Evolutionary conservation across 2,797 vertebrate species (phyloP).

Genomic region (Naso thynnoides): DNA sequence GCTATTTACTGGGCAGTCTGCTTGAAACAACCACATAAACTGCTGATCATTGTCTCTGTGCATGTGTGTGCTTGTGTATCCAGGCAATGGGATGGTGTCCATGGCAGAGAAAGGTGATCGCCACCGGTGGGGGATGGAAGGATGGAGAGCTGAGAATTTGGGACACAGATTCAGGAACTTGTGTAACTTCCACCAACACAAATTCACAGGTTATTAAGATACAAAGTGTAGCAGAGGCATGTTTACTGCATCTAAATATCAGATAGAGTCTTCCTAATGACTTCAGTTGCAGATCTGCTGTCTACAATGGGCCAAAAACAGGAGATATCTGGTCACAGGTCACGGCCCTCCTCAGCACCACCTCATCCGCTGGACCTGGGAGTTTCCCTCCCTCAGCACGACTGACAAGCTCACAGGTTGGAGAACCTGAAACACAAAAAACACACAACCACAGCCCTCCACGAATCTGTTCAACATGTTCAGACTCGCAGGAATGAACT

Average conservation of each 20-base stretch:
- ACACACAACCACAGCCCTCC: not conserved
- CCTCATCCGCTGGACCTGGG: slow-evolving; percentile 82
- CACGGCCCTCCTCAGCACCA: slow-evolving; percentile 83
- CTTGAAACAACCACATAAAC: not conserved
- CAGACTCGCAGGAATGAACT: slow-evolving; percentile 3
- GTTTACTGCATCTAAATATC: not conserved
- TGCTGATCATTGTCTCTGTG: not conserved
- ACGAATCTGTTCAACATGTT: not conserved
- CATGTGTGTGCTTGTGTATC: slow-evolving; percentile 22
- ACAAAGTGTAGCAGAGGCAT: not conserved
- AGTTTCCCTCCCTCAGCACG: slow-evolving; percentile 68
- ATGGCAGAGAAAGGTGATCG: slow-evolving; percentile 84
- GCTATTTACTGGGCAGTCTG: not conserved
- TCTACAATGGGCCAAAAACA: slow-evolving; percentile 82
- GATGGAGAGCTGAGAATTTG: slow-evolving; percentile 86
- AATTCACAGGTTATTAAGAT: slow-evolving; percentile 84
- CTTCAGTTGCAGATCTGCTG: slow-evolving; percentile 83
- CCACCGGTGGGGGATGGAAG: slow-evolving; percentile 85
- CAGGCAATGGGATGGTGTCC: slow-evolving; percentile 88
- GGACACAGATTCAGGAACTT: slow-evolving; percentile 78
- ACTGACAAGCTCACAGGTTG: slow-evolving; percentile 76
- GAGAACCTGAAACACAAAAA: not conserved
- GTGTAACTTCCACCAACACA: slow-evolving; percentile 75
- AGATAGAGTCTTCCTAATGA: not conserved
- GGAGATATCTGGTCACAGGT: slow-evolving; percentile 77